Conservation (phyloP, 2,113 vertebrate genomes). For the Pleuronectes platessa region DNA sequence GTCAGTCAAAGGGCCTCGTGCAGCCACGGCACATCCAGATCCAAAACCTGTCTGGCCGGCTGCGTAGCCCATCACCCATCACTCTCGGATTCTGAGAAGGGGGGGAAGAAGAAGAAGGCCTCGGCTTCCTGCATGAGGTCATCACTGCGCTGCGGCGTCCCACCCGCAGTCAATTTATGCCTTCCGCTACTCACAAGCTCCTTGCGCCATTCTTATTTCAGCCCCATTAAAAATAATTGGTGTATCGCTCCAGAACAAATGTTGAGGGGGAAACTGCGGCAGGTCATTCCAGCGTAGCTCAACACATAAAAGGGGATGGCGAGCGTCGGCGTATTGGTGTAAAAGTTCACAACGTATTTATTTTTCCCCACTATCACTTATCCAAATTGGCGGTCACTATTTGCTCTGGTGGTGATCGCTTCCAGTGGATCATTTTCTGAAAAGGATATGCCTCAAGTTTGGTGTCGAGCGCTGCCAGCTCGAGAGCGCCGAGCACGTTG, state of each 20-base stretch:
- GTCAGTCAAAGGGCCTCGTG: constrained; percentile 29
- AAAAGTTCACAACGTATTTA: constrained; percentile 59
- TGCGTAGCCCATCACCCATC: constrained; percentile 33
- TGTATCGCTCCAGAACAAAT: constrained; percentile 68
- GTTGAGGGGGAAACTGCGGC: constrained; percentile 61
- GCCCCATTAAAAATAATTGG: constrained; percentile 75
- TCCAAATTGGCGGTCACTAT: constrained; percentile 61
- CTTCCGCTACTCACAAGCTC: constrained; percentile 31
- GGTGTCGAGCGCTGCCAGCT: constrained; percentile 43
- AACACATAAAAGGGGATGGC: constrained; percentile 47
- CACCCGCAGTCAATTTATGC: constrained; percentile 45
- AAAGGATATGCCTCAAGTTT: constrained; percentile 56
- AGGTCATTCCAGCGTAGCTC: constrained; percentile 53
- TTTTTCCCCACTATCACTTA: constrained; percentile 52
- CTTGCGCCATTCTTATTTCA: constrained; percentile 59
- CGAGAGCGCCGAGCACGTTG: constrained; percentile 30
- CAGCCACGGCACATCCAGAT: neutral
- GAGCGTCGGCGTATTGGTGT: constrained; percentile 45
- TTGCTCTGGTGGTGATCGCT: constrained; percentile 59
- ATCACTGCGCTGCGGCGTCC: constrained; percentile 32
- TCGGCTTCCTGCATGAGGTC: constrained; percentile 64
- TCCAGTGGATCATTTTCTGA: constrained; percentile 63
- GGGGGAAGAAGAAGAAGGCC: constrained; percentile 29
- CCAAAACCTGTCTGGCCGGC: neutral
- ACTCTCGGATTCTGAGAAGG: constrained; percentile 13